Conservation (phyloP, 2,113 vertebrate genomes). For the Syngnathoides biaculeatus region DNA sequence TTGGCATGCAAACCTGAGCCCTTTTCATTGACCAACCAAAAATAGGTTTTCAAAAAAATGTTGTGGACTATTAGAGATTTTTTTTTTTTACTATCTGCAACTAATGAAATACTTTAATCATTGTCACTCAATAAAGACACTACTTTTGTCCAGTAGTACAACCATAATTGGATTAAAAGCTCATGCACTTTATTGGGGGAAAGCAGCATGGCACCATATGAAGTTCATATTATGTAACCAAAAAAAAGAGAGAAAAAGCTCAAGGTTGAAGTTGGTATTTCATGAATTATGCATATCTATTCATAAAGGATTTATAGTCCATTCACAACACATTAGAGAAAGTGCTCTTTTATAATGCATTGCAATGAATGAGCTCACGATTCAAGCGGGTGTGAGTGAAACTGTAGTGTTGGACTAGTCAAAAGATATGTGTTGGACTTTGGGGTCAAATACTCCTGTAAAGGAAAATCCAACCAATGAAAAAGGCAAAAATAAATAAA, state of each 20-base stretch:
- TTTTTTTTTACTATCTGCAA: background rate
- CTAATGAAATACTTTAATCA: background rate
- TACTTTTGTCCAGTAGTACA: background rate
- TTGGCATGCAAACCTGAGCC: background rate
- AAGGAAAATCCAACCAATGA: constrained; percentile 16
- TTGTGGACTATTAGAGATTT: background rate
- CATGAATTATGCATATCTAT: constrained; percentile 37
- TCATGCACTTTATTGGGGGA: background rate
- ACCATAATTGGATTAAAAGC: background rate
- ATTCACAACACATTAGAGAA: constrained; percentile 18
- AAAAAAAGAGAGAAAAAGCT: constrained; percentile 24
- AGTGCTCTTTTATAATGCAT: constrained; percentile 32
- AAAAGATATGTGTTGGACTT: constrained; percentile 12
- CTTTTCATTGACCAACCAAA: background rate
- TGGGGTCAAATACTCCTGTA: constrained; percentile 37
- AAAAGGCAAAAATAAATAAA: constrained; percentile 14
- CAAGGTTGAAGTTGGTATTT: constrained; percentile 23
- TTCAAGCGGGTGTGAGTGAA: constrained; percentile 6
- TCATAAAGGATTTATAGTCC: constrained; percentile 47
- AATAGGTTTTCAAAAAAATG: background rate
- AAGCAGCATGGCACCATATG: background rate
- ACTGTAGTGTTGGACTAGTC: constrained; percentile 1
- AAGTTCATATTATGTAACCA: constrained; percentile 24
- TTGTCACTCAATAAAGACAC: background rate
- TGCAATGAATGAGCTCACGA: constrained; percentile 2